phyloP scores from a whole-genome alignment of 2,797 vertebrate species.

The Danio jaintianensis region DNA sequence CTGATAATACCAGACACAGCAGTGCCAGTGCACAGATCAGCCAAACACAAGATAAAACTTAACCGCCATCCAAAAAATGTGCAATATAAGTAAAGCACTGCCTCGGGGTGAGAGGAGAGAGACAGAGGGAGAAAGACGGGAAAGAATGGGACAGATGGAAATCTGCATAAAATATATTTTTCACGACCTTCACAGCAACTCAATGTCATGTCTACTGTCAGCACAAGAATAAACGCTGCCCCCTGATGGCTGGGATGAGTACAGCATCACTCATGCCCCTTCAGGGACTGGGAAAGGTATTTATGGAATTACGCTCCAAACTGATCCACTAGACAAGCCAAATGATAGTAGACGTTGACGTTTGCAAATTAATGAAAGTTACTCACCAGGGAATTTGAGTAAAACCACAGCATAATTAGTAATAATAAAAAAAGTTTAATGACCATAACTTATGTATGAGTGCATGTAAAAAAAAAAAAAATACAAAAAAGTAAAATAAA shows the following conservation, averaged over 20 bases:
- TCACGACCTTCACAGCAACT: constrained; percentile 39
- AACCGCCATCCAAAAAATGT: constrained; percentile 41
- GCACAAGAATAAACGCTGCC: constrained; percentile 61
- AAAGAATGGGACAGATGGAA: constrained; percentile 30
- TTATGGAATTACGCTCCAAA: background rate
- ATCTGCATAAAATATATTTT: constrained; percentile 32
- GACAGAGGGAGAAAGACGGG: background rate
- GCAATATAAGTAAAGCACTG: constrained; percentile 45
- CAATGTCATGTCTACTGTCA: constrained; percentile 42
- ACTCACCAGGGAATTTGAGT: background rate
- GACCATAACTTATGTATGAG: background rate
- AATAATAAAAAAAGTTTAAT: background rate
- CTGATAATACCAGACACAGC: constrained; percentile 38
- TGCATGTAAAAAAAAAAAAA: background rate
- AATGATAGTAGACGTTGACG: background rate
- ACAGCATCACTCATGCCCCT: constrained; percentile 58
- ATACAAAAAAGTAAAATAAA: background rate
- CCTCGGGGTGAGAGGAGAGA: constrained; percentile 23
- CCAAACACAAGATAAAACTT: constrained; percentile 36
- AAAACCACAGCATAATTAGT: background rate
- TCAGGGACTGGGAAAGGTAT: background rate
- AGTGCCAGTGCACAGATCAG: constrained; percentile 40
- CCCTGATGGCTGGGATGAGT: constrained; percentile 64
- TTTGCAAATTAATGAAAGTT: background rate
- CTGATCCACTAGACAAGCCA: background rate